A percentile compares a stretch with the other conserved stretches of the same genome.
Evolutionary conservation across 2,797 vertebrate genomes (phyloP).

Genomic region (Syndactyla subalaris): DNA sequence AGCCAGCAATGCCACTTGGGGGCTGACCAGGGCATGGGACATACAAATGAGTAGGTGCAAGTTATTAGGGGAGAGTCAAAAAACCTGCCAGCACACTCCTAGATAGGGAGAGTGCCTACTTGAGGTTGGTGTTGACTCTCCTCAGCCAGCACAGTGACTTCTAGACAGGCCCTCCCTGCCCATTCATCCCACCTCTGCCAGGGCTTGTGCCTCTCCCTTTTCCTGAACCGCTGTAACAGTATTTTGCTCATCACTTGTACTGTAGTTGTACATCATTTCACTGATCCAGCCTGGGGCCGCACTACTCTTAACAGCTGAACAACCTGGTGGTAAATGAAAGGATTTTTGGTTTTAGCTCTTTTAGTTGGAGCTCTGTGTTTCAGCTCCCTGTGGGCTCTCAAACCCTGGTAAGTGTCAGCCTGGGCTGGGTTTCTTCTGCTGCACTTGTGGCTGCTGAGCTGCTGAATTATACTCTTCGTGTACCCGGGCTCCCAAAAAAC

Average conservation of each 20-base stretch:
- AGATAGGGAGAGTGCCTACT: background rate
- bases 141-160: background rate
- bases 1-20: background rate
- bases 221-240: fast-evolving
- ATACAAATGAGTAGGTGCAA: background rate
- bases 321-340: background rate
- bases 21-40: background rate
- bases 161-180: background rate
- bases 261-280: background rate
- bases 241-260: background rate
- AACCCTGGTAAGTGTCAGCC: fast-evolving
- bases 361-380: background rate
- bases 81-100: background rate
- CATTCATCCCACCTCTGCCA: fast-evolving
- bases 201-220: fast-evolving
- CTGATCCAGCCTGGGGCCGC: background rate
- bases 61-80: background rate
- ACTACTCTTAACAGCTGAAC: background rate
- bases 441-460: background rate
- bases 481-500: background rate
- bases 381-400: fast-evolving
- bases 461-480: fast-evolving
- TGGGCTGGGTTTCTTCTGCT: background rate
- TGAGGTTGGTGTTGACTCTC: background rate
- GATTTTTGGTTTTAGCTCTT: background rate